These are phyloP conservation scores for Elgaria multicarinata DNA, from an alignment of 2,113 vertebrate species.

Conservation along the genomic window DNA sequence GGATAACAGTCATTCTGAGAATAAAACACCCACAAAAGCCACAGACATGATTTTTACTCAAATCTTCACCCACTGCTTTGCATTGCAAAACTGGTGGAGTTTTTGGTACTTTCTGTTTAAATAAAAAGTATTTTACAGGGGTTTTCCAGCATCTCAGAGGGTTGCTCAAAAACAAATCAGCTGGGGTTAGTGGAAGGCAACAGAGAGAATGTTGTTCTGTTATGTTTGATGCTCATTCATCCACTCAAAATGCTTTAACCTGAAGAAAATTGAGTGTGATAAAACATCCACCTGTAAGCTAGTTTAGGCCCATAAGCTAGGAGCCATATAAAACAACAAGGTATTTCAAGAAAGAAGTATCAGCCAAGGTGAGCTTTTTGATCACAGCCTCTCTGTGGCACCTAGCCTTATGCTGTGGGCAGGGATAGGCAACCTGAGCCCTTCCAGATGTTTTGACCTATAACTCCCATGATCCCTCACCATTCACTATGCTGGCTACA, in stretches of 20 bases:
- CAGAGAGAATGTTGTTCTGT: constrained; percentile 14
- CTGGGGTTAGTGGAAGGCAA: constrained; percentile 5
- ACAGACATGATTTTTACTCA: constrained; percentile 81
- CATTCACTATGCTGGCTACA: neutral
- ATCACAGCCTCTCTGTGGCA: neutral
- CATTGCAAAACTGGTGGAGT: constrained; percentile 86
- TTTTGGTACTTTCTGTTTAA: constrained; percentile 87
- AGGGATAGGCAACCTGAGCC: neutral
- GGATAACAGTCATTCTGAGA: constrained; percentile 68
- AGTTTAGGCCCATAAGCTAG: neutral
- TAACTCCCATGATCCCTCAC: neutral
- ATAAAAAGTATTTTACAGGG: constrained; percentile 78
- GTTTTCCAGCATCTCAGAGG: constrained; percentile 79
- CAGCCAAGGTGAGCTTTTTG: neutral
- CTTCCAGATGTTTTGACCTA: neutral
- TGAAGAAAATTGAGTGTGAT: constrained; percentile 55
- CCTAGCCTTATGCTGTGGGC: neutral
- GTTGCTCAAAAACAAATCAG: constrained; percentile 72
- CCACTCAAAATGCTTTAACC: constrained; percentile 64
- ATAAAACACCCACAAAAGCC: constrained; percentile 82
- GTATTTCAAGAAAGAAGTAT: neutral
- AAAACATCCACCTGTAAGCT: constrained; percentile 13
- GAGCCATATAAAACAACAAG: neutral
- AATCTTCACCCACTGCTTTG: constrained; percentile 79
- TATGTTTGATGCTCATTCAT: constrained; percentile 55